Percentiles rank a stretch among this genome's conserved stretches.
Conservation (phyloP, 2,797 vertebrate genomes). For the Eremophila alpestris region DNA sequence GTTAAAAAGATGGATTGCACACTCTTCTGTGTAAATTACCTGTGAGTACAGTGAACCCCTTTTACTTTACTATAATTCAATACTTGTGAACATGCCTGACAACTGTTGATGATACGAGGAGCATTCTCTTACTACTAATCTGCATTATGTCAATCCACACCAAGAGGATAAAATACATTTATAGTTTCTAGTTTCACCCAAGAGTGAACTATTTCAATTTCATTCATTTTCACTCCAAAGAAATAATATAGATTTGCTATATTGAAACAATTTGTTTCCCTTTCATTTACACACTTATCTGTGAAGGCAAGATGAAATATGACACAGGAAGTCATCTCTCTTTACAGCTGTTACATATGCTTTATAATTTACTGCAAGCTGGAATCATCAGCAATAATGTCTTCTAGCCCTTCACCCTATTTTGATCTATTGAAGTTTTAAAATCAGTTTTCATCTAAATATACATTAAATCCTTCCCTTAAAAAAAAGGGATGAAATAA, state of each 20-base stretch:
- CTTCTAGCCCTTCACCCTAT: constrained; percentile 45
- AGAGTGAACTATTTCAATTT: constrained; percentile 73
- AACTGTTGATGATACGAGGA: constrained; percentile 27
- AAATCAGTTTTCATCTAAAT: constrained; percentile 55
- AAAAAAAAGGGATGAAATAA: neutral
- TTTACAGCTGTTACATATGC: constrained; percentile 51
- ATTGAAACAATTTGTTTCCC: constrained; percentile 68
- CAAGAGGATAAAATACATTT: constrained; percentile 71
- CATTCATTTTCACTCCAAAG: constrained; percentile 64
- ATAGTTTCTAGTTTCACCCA: constrained; percentile 65
- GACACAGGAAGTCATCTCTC: constrained; percentile 46
- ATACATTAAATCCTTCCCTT: neutral
- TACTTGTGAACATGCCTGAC: neutral
- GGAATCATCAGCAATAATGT: constrained; percentile 70
- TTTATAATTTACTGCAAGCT: constrained; percentile 71
- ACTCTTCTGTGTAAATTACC: constrained; percentile 46
- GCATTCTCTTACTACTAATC: constrained; percentile 53
- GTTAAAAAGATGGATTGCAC: constrained; percentile 21
- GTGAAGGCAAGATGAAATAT: constrained; percentile 56
- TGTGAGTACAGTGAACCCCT: neutral
- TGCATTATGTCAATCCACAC: constrained; percentile 41
- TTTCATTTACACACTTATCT: constrained; percentile 70
- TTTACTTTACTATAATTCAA: constrained; percentile 50
- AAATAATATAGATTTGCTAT: constrained; percentile 67
- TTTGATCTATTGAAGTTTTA: constrained; percentile 61